Conservation (phyloP, 92 coral and sea anemone genomes). For the Porites lobata region DNA sequence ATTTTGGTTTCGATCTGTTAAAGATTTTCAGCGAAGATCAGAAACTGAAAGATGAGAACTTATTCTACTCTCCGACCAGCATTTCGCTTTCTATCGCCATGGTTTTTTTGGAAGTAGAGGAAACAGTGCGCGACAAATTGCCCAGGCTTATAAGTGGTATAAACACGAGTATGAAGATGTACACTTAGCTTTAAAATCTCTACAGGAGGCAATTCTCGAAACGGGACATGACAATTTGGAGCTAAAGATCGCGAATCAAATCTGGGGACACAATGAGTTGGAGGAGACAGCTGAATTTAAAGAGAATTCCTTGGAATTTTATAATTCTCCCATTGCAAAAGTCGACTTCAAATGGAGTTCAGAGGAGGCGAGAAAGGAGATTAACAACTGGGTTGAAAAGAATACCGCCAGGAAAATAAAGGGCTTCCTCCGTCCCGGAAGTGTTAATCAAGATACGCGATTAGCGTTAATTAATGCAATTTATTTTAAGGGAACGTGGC, state of each 20-base stretch:
- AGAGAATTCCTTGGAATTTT: conserved; percentile 58
- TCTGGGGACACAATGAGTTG: conserved; percentile 84
- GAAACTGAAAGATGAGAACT: conserved; percentile 43
- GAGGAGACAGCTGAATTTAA: conserved; percentile 67
- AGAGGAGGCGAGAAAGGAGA: conserved; percentile 75
- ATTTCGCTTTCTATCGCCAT: conserved; percentile 84
- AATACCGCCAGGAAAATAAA: conserved; percentile 85
- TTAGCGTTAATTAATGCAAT: conserved; percentile 88
- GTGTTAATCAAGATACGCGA: conserved; percentile 64
- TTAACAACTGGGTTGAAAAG: conserved; percentile 91
- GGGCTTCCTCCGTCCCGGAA: conserved; percentile 73
- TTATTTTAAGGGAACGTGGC: conserved; percentile 93
- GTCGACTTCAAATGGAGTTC: conserved; percentile 77
- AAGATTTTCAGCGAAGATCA: conserved; percentile 29
- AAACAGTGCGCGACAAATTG: conserved; percentile 81
- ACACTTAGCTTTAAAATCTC: conserved; percentile 72
- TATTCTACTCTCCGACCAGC: conserved; percentile 92
- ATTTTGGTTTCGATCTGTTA: conserved; percentile 68
- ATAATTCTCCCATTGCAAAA: conserved; percentile 70
- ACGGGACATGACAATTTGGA: conserved; percentile 55
- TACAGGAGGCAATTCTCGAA: conserved; percentile 79
- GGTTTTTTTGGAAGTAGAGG: conserved; percentile 82
- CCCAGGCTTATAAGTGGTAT: conserved; percentile 79
- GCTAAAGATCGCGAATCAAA: conserved; percentile 85
- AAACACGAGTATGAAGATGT: conserved; percentile 63